Evolutionary conservation across 2,888 invertebrate genomes (phyloP).

Genomic region (Deilephila elpenor): DNA sequence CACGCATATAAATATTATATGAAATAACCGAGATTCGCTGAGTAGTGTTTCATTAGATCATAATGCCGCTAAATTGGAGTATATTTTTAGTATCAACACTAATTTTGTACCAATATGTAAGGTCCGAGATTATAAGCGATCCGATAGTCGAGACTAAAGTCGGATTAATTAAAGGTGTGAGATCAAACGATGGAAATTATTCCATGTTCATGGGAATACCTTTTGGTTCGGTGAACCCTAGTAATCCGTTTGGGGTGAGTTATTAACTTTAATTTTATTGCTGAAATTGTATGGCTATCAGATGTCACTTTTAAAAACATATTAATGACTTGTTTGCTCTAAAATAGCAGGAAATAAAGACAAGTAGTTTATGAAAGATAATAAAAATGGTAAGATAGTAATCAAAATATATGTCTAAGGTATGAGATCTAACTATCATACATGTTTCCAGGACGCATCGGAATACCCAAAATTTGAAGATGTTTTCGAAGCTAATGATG

Average conservation of each 20-base stretch:
- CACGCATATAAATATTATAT: no score
- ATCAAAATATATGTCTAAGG: no score
- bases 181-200: conserved; percentile 55
- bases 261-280: neutral
- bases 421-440: no score
- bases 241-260: conserved; percentile 62
- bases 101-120: conserved; percentile 22
- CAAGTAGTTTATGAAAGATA: conserved; percentile 45
- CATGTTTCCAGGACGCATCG: conserved; percentile 49
- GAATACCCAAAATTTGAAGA: conserved; percentile 51
- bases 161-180: conserved; percentile 53
- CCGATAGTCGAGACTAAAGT: conserved; percentile 52
- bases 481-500: conserved; percentile 57
- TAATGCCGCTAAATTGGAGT: conserved; percentile 35
- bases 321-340: no score
- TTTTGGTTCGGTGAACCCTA: conserved; percentile 52
- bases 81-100: conserved; percentile 28
- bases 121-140: conserved; percentile 41
- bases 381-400: neutral
- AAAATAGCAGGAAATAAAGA: no score
- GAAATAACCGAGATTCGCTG: no score
- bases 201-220: conserved; percentile 63
- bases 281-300: neutral
- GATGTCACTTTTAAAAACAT: neutral
- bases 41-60: conserved; percentile 15